Evolutionary conservation across 1,140 invertebrate genomes (phyloP).

Genomic region (Ips typographus): DNA sequence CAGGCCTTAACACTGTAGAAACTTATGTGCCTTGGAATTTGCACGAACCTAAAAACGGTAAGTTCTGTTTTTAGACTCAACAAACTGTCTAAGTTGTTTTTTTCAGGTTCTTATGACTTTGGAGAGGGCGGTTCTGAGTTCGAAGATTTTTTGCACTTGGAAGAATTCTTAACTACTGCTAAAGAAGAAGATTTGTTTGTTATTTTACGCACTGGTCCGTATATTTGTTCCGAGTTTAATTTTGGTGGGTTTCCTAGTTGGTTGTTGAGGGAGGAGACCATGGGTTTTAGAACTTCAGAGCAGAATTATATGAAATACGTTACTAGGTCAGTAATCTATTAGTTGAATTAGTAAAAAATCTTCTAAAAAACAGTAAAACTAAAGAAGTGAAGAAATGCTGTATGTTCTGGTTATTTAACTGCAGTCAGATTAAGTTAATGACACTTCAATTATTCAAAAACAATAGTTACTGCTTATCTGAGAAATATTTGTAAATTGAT

Average conservation of each 20-base stretch:
- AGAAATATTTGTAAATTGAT: too few relatives aligned
- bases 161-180: constrained; percentile 74
- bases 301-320: constrained; percentile 55
- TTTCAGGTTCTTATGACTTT: constrained; percentile 59
- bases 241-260: constrained; percentile 51
- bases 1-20: constrained; percentile 64
- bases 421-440: not conserved
- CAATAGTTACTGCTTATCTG: too few relatives aligned
- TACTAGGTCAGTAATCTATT: constrained; percentile 45
- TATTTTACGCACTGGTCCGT: constrained; percentile 87
- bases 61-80: not conserved
- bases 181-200: constrained; percentile 80
- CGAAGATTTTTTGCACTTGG: constrained; percentile 55
- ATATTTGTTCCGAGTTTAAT: constrained; percentile 87
- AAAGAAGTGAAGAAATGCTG: not conserved
- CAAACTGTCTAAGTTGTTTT: not conserved
- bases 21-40: constrained; percentile 95
- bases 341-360: constrained; percentile 1
- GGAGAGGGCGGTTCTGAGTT: constrained; percentile 81
- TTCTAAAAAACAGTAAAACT: not conserved
- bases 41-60: constrained; percentile 69
- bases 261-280: constrained; percentile 43
- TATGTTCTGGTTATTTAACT: not conserved
- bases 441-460: too few relatives aligned
- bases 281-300: constrained; percentile 55